Base-by-base conservation (phyloP, 2,888 invertebrate genomes). In the Gastracanthus pulcherrimus region DNA sequence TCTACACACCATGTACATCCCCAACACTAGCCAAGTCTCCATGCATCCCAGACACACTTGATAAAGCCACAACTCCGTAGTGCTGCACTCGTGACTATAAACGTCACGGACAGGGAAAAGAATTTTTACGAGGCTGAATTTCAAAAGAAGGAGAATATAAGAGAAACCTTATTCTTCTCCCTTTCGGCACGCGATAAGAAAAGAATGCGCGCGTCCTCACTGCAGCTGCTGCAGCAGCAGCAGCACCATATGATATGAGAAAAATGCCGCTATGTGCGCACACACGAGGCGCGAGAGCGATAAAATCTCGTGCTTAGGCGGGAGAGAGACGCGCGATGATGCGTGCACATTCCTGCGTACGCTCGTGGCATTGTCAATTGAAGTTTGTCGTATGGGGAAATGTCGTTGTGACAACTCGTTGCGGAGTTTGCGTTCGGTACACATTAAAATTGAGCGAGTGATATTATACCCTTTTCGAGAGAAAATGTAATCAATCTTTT, bases 241-340 rank as follows among this genome's bases (percentile, higher is more conserved):
- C 19, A n/a, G 36, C 38, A 26, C 71, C 45, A 67, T n/a, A 45
- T 38, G 26, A 71, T 38, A 16, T 38, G 23, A 71, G 71, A 55
- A 70, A 70, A 70, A 70, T 58, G 58, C 58, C 31, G 2, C 5
- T 16, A 19, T 3, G 9, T 23, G 11, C 11, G 48, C 29, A 41
- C 13, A 38, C 23, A 16, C 58, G 60, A 9, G 70, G 1, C 13
- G 9, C 6, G 38, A 31, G 34, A 31, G 55, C 62, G 71, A 75
- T 77, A 81, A 78, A 80, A 85, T 85, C 82, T 80, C 58, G 55
- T 41, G 80, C 48, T 38, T 19, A 11, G 29, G 11, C 13, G 13
- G 26, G 38, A 51, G 23, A 48, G 38, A 16, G 31, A 9, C 51
- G 29, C n/a, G n/a, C n/a, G 69, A 75, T 31, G 69, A 80, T 60